Evolutionary conservation across 2,888 invertebrate species (phyloP).

Genomic region (Mythimna loreyi): DNA sequence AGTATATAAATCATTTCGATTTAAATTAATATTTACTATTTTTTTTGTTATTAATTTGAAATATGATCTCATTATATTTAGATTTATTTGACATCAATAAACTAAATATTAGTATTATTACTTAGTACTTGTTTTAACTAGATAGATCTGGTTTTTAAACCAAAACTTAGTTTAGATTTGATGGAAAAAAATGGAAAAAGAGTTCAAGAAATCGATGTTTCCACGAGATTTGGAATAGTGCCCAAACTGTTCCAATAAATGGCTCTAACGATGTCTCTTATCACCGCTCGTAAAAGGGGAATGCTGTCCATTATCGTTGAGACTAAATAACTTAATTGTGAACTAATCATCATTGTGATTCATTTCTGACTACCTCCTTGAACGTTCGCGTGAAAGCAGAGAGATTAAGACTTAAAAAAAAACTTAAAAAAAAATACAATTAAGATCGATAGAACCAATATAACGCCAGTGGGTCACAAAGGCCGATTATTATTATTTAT

Average conservation of each 20-base stretch:
- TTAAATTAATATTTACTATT: too few relatives aligned
- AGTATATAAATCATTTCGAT: too few relatives aligned
- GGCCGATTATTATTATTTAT: too few relatives aligned
- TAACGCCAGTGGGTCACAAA: too few relatives aligned
- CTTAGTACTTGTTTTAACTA: too few relatives aligned
- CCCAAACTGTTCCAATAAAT: conserved; percentile 48
- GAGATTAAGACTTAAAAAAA: too few relatives aligned
- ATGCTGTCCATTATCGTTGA: conserved; percentile 19
- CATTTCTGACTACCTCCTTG: neutral
- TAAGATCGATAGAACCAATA: too few relatives aligned
- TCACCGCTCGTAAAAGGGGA: conserved; percentile 42
- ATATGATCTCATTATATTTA: too few relatives aligned
- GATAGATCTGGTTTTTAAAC: neutral
- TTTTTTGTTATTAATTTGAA: too few relatives aligned
- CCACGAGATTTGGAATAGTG: conserved; percentile 30
- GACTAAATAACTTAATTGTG: conserved; percentile 33
- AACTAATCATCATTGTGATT: conserved; percentile 11
- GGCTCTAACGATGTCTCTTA: conserved; percentile 46
- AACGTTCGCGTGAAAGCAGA: neutral
- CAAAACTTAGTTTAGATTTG: neutral
- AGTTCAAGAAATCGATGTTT: conserved; percentile 23
- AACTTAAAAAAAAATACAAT: too few relatives aligned
- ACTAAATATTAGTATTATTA: too few relatives aligned
- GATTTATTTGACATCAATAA: too few relatives aligned
- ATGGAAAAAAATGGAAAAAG: conserved; percentile 1